A percentile compares a stretch with the other conserved stretches of the same genome.
Evolutionary conservation across 92 coral and sea anemone species (phyloP).

Genomic region (Anthopleura xanthogrammica): DNA sequence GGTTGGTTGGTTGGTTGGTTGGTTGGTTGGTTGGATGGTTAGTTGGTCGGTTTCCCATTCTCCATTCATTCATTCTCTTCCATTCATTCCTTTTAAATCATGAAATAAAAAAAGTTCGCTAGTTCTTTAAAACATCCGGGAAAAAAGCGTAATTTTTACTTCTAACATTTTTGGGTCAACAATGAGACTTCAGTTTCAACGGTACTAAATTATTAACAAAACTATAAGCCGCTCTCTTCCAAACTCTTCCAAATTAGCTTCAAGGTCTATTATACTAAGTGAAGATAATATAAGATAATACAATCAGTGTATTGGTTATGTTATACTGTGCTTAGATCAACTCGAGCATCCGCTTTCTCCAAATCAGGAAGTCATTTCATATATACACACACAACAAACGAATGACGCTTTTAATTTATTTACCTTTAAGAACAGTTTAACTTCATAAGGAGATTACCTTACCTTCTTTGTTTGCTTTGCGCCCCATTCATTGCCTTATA

Average conservation of each 20-base stretch:
- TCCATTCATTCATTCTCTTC: too few relatives aligned
- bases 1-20: too few relatives aligned
- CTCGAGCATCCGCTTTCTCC: not conserved
- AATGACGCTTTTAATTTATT: not conserved
- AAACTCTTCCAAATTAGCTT: not conserved
- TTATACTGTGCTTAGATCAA: not conserved
- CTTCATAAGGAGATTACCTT: slow-evolving; percentile 1
- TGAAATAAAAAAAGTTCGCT: too few relatives aligned
- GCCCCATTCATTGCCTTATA: not conserved
- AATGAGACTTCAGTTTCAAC: too few relatives aligned
- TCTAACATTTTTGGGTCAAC: too few relatives aligned
- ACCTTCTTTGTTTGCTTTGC: not conserved
- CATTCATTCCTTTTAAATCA: too few relatives aligned
- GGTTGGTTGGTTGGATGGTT: too few relatives aligned
- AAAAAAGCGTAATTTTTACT: too few relatives aligned
- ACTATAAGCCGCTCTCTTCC: not conserved
- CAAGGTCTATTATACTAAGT: not conserved
- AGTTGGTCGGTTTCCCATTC: too few relatives aligned
- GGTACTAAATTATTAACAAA: not conserved
- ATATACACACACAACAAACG: not conserved
- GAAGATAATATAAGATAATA: too few relatives aligned
- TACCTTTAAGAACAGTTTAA: not conserved
- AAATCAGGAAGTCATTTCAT: not conserved
- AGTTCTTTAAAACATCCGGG: too few relatives aligned
- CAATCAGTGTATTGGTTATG: not conserved